Evolutionary conservation across 2,113 vertebrate species (phyloP), one percentile per base, ranked within the genome.

Genomic region (Polyodon spathula): DNA sequence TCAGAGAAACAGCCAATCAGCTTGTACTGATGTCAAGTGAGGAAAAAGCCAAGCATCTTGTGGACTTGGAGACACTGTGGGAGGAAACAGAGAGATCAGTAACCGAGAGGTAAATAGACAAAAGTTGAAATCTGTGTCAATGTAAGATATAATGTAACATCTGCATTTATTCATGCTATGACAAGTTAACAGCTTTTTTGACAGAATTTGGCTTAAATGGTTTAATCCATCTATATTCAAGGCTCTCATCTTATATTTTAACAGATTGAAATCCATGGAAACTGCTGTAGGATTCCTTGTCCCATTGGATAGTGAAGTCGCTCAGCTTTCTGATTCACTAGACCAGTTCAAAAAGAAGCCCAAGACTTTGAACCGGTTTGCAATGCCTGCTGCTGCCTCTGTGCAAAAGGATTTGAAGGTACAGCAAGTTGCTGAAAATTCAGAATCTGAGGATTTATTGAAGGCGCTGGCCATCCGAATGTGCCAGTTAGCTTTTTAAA

Each of bases 191-290:
- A n/a, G n/a, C n/a, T n/a, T n/a, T n/a, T n/a, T n/a, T n/a, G n/a
- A n/a, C n/a, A n/a, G n/a, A n/a, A n/a, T n/a, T n/a, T n/a, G n/a
- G n/a, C n/a, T n/a, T n/a, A n/a, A n/a, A n/a, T n/a, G n/a, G n/a
- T n/a, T n/a, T n/a, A n/a, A n/a, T n/a, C n/a, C n/a, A n/a, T n/a
- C n/a, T n/a, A n/a, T 1, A 90, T n/a, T n/a, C n/a, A n/a, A n/a
- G n/a, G n/a, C n/a, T n/a, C n/a, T n/a, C n/a, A n/a, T 27, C 16
- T 71, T 74, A 16, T 43, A 57, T 78, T 62, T 54, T 62, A 66
- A 27, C 64, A 97, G 92, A 72, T 66, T 83, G 64, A 73, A 76
- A 53, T 95, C 89, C 11, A 74, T 97, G 54, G 85, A 80, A 39
- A 70, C 71, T 1, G 90, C 86, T 4, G 78, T 93, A 62, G 76